phyloP scores from a whole-genome alignment of 2,888 invertebrate species.

The Thyatira batis region DNA sequence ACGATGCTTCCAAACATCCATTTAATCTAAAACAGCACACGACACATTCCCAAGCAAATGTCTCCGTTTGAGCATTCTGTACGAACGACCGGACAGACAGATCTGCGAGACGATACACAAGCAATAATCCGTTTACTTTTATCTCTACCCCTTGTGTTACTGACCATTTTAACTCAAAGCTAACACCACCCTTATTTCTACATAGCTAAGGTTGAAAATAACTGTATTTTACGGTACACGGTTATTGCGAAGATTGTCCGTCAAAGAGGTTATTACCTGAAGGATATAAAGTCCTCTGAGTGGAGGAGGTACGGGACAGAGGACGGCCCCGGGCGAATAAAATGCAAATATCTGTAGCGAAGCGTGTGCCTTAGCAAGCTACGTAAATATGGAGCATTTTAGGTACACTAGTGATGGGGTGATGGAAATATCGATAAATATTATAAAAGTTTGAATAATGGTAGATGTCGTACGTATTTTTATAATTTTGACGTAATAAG shows the following conservation, averaged over 20 bases:
- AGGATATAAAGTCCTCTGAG: constrained; percentile 63
- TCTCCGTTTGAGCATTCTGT: constrained; percentile 16
- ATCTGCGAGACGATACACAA: constrained; percentile 64
- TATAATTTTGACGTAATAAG: too few species aligned
- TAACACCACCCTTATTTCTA: constrained; percentile 15
- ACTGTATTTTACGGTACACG: not conserved
- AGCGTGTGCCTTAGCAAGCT: constrained; percentile 44
- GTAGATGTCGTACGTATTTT: too few species aligned
- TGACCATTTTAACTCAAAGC: constrained; percentile 33
- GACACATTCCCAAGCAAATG: not conserved
- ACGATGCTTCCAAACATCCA: not conserved
- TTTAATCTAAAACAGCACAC: not conserved
- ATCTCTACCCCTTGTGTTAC: constrained; percentile 67
- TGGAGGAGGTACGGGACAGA: constrained; percentile 33
- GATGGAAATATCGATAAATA: constrained; percentile 11
- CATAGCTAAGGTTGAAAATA: constrained; percentile 26
- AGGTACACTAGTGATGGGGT: constrained; percentile 23
- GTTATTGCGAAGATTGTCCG: constrained; percentile 47
- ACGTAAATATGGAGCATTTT: constrained; percentile 36
- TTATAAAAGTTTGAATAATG: too few species aligned
- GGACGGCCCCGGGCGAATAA: constrained; percentile 64
- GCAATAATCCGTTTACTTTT: constrained; percentile 80
- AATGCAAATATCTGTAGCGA: constrained; percentile 76
- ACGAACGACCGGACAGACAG: constrained; percentile 52
- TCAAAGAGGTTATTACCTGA: constrained; percentile 82